Conservation (phyloP, 2,797 vertebrate genomes). For the Pipistrellus nathusii region DNA sequence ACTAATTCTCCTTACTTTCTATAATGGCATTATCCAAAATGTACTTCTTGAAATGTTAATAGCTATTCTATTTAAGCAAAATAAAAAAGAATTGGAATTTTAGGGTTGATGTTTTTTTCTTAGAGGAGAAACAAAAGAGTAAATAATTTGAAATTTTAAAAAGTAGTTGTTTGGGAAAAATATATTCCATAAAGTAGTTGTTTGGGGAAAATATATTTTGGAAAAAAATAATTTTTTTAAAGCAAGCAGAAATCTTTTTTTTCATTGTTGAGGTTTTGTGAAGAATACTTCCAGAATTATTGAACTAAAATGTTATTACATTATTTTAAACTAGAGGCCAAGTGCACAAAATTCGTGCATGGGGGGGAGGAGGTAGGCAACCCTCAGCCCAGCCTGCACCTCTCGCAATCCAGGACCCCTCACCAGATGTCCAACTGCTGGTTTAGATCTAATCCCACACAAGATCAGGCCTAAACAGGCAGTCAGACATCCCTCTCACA, state of each 20-base stretch:
- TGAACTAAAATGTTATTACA: constrained; percentile 83
- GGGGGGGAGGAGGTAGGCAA: too few relatives aligned
- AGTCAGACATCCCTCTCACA: too few relatives aligned
- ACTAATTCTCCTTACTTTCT: not conserved
- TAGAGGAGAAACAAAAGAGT: constrained; percentile 20
- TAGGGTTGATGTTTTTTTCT: constrained; percentile 61
- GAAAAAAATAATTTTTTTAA: not conserved
- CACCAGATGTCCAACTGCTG: too few relatives aligned
- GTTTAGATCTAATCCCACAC: too few relatives aligned
- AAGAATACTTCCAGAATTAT: constrained; percentile 79
- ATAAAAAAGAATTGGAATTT: constrained; percentile 49
- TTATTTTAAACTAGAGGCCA: constrained; percentile 77
- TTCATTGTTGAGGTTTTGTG: constrained; percentile 76
- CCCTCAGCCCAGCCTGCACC: too few relatives aligned
- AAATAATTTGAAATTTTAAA: constrained; percentile 37
- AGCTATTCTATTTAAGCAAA: not conserved
- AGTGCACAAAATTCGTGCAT: too few relatives aligned
- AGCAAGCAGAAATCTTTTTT: constrained; percentile 73
- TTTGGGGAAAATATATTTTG: not conserved
- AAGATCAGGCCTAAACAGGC: too few relatives aligned
- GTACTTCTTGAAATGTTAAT: not conserved
- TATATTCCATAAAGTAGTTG: not conserved
- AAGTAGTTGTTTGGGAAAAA: not conserved
- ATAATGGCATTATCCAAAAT: not conserved
- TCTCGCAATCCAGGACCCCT: too few relatives aligned